A percentile compares a stretch with the other conserved stretches of the same genome.
phyloP scores from a whole-genome alignment of 2,888 invertebrate genomes.

The Drosophila colorata region DNA sequence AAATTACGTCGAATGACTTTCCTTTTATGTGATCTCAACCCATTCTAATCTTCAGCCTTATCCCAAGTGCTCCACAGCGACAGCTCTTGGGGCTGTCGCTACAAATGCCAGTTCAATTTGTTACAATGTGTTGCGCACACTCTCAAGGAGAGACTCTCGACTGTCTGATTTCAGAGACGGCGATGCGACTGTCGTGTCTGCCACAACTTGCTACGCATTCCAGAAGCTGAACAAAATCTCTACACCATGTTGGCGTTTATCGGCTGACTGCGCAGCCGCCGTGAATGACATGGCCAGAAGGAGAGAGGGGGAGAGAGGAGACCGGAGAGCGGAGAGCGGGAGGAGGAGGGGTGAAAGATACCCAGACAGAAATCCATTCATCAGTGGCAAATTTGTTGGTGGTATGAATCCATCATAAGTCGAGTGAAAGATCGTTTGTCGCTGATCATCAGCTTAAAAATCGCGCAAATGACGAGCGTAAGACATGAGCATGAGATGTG shows the following conservation, averaged over 20 bases:
- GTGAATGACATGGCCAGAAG: conserved; percentile 55
- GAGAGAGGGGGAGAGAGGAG: conserved; percentile 18
- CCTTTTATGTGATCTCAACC: conserved; percentile 1
- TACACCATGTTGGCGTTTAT: conserved; percentile 81
- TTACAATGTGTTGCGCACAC: conserved; percentile 69
- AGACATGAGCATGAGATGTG: conserved; percentile 62
- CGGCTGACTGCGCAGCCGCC: conserved; percentile 59
- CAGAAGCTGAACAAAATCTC: conserved; percentile 84
- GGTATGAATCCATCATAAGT: conserved; percentile 84
- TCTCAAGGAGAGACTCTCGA: conserved; percentile 24
- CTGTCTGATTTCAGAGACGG: conserved; percentile 52
- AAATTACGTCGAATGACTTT: neutral
- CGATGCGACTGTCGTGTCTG: conserved; percentile 56
- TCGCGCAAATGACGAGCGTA: conserved; percentile 83
- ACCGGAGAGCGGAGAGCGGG: conserved; percentile 18
- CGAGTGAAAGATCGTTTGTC: conserved; percentile 84
- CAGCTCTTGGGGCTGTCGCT: conserved; percentile 65
- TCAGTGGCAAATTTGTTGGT: conserved; percentile 85
- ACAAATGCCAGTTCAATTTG: conserved; percentile 75
- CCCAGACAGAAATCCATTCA: conserved; percentile 83
- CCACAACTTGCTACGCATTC: conserved; percentile 82
- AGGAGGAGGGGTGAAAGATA: conserved; percentile 31
- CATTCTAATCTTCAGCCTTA: conserved; percentile 33
- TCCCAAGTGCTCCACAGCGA: conserved; percentile 15
- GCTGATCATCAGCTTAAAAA: conserved; percentile 84